Evolutionary conservation across 2,797 vertebrate genomes (phyloP).

Genomic region (Mareca strepera): DNA sequence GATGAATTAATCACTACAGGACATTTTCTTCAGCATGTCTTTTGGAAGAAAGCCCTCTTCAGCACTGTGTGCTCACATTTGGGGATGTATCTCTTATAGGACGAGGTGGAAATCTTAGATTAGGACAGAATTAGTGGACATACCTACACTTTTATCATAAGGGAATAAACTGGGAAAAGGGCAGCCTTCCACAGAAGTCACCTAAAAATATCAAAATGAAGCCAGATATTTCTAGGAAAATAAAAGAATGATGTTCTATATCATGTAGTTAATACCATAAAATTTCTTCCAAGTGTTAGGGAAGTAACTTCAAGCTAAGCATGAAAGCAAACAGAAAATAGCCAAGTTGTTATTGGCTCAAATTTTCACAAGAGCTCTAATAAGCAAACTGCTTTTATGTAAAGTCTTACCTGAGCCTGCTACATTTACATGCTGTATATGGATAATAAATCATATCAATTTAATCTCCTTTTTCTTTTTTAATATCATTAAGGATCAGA

Average conservation of each 20-base stretch:
- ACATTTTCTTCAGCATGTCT: background rate
- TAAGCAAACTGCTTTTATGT: too few relatives aligned
- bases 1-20: background rate
- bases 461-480: background rate
- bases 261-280: background rate
- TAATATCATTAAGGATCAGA: background rate
- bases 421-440: background rate
- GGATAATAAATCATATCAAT: background rate
- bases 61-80: background rate
- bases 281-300: background rate
- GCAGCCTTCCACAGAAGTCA: background rate
- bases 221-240: background rate
- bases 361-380: background rate
- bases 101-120: accelerated
- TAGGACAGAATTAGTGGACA: background rate
- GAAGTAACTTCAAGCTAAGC: background rate
- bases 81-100: background rate
- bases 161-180: background rate
- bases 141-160: background rate
- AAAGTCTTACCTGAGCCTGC: background rate
- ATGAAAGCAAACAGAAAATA: background rate
- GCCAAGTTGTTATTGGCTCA: background rate
- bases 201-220: background rate
- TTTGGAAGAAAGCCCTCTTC: background rate
- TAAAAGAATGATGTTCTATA: background rate